Evolutionary conservation across 2,888 invertebrate genomes (phyloP).

Genomic region (Drosophila monieri): DNA sequence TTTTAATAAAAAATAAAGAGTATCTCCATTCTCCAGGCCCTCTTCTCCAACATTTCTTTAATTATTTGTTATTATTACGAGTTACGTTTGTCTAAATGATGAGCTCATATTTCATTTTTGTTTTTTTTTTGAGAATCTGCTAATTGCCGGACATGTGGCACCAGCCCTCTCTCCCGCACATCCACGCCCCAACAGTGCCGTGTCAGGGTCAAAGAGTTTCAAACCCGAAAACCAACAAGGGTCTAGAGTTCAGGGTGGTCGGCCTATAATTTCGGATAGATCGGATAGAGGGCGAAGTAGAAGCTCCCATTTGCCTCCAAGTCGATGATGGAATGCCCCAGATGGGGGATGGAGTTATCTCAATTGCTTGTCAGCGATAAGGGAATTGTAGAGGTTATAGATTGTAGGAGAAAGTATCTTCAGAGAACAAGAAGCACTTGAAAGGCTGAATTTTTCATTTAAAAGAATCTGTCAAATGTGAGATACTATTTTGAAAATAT

Average conservation of each 20-base stretch:
- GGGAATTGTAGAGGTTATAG: slow-evolving; percentile 6
- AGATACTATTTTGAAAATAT: background rate
- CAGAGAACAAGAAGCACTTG: no score
- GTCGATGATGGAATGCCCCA: slow-evolving; percentile 20
- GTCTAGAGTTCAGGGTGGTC: slow-evolving; percentile 53
- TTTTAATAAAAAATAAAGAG: background rate
- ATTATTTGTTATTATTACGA: slow-evolving; percentile 26
- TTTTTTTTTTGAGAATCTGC: slow-evolving; percentile 25
- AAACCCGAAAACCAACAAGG: no score
- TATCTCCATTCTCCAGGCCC: background rate
- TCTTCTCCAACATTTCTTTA: background rate
- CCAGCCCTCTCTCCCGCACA: slow-evolving; percentile 38
- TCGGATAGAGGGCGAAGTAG: background rate
- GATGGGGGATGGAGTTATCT: background rate
- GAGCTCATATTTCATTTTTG: slow-evolving; percentile 59
- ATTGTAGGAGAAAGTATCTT: background rate
- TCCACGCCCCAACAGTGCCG: slow-evolving; percentile 20
- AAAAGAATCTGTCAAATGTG: background rate
- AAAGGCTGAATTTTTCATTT: no score
- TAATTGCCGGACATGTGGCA: slow-evolving; percentile 60
- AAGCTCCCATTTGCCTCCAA: slow-evolving; percentile 6
- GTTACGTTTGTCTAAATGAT: slow-evolving; percentile 37
- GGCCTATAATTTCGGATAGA: slow-evolving; percentile 16
- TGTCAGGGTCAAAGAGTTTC: slow-evolving; percentile 57
- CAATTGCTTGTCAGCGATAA: slow-evolving; percentile 31